Conservation (phyloP, 2,797 vertebrate species). For the Prunella strophiata region DNA sequence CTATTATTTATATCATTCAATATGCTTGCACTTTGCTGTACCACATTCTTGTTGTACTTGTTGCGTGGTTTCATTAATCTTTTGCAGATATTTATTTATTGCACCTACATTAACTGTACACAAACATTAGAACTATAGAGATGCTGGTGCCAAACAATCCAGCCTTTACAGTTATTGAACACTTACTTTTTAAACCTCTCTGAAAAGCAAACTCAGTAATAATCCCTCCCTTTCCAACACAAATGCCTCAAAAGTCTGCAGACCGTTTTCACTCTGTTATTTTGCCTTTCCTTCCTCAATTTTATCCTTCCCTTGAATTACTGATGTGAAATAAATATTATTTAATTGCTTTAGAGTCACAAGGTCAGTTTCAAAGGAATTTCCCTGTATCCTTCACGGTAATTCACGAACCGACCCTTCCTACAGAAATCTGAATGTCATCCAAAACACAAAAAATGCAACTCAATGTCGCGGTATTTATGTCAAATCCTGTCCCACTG, state of each 20-base stretch:
- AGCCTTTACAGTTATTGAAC: conserved; percentile 4
- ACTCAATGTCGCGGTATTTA: neutral
- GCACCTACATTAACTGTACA: conserved; percentile 1
- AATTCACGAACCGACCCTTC: neutral
- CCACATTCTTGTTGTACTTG: neutral
- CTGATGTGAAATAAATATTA: conserved; percentile 29
- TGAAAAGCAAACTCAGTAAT: neutral
- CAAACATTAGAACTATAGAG: neutral
- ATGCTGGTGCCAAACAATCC: neutral
- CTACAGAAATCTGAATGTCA: rapidly evolving
- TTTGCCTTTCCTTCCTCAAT: conserved; percentile 14
- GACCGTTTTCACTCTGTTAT: neutral
- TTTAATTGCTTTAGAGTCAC: conserved; percentile 49
- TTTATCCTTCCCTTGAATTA: conserved; percentile 38
- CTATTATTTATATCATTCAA: neutral
- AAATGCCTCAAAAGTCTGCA: conserved; percentile 13
- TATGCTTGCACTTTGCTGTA: neutral
- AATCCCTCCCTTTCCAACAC: neutral
- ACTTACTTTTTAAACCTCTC: neutral
- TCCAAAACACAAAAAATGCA: conserved; percentile 8
- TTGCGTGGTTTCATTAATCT: neutral
- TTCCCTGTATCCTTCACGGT: neutral
- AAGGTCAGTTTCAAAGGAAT: neutral
- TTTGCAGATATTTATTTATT: neutral
- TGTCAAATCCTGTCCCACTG: neutral